Evolutionary conservation across 1,140 invertebrate species (phyloP).

Genomic region (Sipha flava): DNA sequence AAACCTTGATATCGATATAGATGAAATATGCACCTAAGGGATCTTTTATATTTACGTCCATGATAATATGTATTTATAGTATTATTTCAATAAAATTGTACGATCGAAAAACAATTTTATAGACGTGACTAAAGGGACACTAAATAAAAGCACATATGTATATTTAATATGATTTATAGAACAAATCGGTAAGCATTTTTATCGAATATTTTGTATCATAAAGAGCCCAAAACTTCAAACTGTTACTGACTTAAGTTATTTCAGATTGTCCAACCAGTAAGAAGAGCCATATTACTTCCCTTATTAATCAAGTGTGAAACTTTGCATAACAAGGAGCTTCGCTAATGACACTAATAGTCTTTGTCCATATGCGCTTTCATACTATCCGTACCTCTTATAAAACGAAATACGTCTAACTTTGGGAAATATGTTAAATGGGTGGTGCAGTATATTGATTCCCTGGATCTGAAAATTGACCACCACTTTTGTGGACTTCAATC

Average conservation of each 20-base stretch:
- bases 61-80: no score
- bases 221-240: not conserved
- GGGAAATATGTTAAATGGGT: not conserved
- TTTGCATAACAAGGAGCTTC: constrained; percentile 6
- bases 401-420: not conserved
- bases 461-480: not conserved
- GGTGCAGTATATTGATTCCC: not conserved
- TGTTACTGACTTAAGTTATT: not conserved
- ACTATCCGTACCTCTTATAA: not conserved
- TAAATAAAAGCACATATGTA: no score
- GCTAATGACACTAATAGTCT: constrained; percentile 20
- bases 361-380: not conserved
- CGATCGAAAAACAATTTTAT: no score
- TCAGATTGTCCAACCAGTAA: not conserved
- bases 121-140: no score
- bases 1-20: no score
- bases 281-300: not conserved
- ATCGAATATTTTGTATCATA: not conserved
- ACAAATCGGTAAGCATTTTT: no score
- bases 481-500: not conserved
- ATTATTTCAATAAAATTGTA: no score
- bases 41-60: no score
- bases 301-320: constrained; percentile 23
- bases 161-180: no score
- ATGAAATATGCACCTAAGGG: no score